Base-by-base conservation (phyloP, 2,113 vertebrate genomes). In the Atlantisia rogersi region DNA sequence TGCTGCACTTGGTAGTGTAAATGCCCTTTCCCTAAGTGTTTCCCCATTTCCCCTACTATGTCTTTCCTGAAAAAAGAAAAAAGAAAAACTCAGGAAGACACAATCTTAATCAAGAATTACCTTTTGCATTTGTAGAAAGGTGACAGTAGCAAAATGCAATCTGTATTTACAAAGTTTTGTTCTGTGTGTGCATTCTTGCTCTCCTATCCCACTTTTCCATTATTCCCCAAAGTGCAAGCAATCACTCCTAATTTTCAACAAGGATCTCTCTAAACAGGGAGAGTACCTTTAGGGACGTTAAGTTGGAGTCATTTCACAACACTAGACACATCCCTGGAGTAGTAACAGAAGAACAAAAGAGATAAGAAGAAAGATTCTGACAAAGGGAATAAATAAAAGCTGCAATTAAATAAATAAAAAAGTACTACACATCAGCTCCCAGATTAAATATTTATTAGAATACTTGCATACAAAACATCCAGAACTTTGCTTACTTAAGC, bases 181-280 rank as follows among this genome's bases (percentile, higher is more conserved):
- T 90, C 58, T 82, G 4, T 20, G 9, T 82, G 65, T 79, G 44
- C 15, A 37, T 31, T 80, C 32, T 37, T 91, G 53, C 24, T 78
- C 69, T 64, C 76, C 76, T 89, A 56, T 50, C 40, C 62, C 0
- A 1, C 58, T 74, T 78, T 48, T 40, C 59, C n/a, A 11, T 90
- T 82, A 83, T 92, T 85, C 83, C 94, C 86, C 52, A 55, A 92
- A 86, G 64, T 44, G 14, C 37, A 75, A 92, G 76, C 71, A 88
- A 48, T 93, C 92, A 58, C 85, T 96, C 71, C 92, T 89, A 75
- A 90, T 93, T 93, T 89, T 93, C 82, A 79, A 32, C 42, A 80
- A 86, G 86, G 53, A 87, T 82, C 73, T 96, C 76, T 88, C 84
- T 74, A 80, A 88, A 59, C 48, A 75, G 53, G 75, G 40, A 56